Conservation (phyloP, 2,797 vertebrate species). For the Sardinella longiceps region DNA sequence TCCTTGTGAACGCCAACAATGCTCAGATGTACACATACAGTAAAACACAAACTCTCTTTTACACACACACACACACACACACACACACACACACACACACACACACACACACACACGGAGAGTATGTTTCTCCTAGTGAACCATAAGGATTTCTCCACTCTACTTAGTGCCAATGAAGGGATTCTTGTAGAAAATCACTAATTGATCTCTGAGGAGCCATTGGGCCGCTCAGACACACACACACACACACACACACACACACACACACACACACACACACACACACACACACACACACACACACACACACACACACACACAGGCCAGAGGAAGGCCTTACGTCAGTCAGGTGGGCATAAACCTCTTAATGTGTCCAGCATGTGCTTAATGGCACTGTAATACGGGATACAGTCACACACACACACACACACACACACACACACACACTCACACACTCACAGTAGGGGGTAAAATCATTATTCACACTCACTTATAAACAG, state of each 20-base stretch:
- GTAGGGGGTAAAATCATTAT: background rate
- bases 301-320: background rate
- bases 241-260: background rate
- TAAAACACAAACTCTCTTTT: no score
- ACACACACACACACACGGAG: background rate
- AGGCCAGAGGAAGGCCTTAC: background rate
- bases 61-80: no score
- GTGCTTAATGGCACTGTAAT: background rate
- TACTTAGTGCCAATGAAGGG: slow-evolving; percentile 2
- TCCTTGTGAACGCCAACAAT: no score
- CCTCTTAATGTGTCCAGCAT: slow-evolving; percentile 7
- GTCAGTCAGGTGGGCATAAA: background rate
- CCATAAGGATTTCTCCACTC: background rate
- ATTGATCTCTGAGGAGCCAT: background rate
- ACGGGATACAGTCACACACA: background rate
- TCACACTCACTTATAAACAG: background rate
- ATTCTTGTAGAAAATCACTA: background rate
- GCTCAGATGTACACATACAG: no score
- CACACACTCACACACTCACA: background rate
- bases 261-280: background rate
- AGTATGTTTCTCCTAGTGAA: background rate
- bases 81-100: no score
- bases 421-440: background rate
- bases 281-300: background rate
- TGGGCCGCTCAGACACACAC: no score